Evolutionary conservation across 2,888 invertebrate genomes (phyloP).

Genomic region (Ligdia adustata): DNA sequence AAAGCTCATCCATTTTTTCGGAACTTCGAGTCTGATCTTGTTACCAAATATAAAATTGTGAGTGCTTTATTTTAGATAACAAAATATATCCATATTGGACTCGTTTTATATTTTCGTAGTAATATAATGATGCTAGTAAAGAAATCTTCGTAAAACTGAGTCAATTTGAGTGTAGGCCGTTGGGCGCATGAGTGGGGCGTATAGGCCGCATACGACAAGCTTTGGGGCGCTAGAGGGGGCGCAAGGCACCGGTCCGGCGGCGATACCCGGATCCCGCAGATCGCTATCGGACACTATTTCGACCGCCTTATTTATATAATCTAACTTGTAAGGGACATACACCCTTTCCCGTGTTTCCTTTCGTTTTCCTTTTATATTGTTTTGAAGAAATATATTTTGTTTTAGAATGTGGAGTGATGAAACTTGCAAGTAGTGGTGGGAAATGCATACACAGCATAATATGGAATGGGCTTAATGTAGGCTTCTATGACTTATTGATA

Average conservation of each 20-base stretch:
- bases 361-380: slow-evolving; percentile 33
- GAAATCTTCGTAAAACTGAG: slow-evolving; percentile 71
- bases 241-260: no score
- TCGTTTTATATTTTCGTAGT: slow-evolving; percentile 49
- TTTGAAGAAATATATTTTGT: slow-evolving; percentile 21
- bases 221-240: slow-evolving; percentile 19
- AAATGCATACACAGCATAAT: not conserved
- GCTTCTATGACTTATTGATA: no score
- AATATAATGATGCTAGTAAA: slow-evolving; percentile 62
- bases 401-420: slow-evolving; percentile 11
- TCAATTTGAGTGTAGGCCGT: slow-evolving; percentile 64
- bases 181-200: no score
- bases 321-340: slow-evolving; percentile 81
- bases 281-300: slow-evolving; percentile 74
- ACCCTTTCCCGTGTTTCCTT: slow-evolving; percentile 56
- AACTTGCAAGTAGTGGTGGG: not conserved
- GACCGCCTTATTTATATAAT: slow-evolving; percentile 81
- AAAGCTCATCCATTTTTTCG: slow-evolving; percentile 14
- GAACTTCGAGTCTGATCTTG: slow-evolving; percentile 27
- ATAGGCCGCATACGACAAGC: no score
- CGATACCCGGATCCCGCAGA: slow-evolving; percentile 54
- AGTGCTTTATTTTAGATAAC: slow-evolving; percentile 35
- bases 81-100: slow-evolving; percentile 37
- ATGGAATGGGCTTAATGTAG: no score
- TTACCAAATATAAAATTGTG: slow-evolving; percentile 36